Evolutionary conservation across 1,140 invertebrate genomes (phyloP), one percentile per base, ranked within the genome.

Genomic region (Zaprionus taronus): DNA sequence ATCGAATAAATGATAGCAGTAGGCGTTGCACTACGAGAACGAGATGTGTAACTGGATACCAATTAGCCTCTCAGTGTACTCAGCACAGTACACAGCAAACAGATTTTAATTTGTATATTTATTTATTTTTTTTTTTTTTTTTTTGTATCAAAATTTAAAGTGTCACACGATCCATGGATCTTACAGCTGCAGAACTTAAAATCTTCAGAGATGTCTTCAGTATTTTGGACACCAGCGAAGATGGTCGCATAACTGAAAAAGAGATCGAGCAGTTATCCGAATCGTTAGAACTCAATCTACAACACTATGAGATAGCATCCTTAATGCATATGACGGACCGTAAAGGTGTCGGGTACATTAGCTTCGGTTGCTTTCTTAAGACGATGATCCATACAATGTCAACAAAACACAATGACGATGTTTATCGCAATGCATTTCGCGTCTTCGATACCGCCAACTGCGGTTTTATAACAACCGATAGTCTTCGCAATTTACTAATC

Each of bases 401-500:
- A 2, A n/a, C 65, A 4, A 31, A 60, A 0, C 71, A 61, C 0
- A 34, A 69, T 2, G 72, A 77, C 22, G 81, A 89, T 28, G 79
- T 83, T 17, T 24, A 92, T 4, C 69, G 78, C 0, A 82, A 72
- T 24, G 77, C 84, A 2, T 93, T 67, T 93, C 96, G 95, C 90
- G 96, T 98, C 62, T 98, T 98, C 91, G 41, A 47, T 6, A 3
- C 2, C 2, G 97, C 98, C 93, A 97, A 97, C 93, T 97, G 98
- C 93, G 98, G 98, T 1, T 95, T 97, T 92, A 98, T 99, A 92
- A 97, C 97, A 1, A 96, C 96, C 5, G 95, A 96, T 73, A 98
- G 99, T 91, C 93, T 99, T 53, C 96, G 97, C 74, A 96, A 98
- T 83, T 98, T 99, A 36, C 99, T 99, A 98, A 97, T 97, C 1